Evolutionary conservation across 2,797 vertebrate species (phyloP), one percentile per base, ranked within the genome.

Genomic region (Microhierax caerulescens): DNA sequence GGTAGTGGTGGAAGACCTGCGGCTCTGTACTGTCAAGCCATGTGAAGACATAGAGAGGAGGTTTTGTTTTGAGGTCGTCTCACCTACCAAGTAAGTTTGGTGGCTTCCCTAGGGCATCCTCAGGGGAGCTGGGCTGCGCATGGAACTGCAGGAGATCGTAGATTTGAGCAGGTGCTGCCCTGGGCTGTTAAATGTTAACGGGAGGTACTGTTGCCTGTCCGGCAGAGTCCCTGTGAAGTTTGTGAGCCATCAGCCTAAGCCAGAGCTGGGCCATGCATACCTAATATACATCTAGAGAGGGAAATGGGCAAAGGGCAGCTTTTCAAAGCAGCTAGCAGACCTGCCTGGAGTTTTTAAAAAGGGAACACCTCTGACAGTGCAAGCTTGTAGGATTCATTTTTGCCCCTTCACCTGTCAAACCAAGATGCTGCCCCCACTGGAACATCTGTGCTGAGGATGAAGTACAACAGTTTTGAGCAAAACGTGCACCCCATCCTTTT

Each of bases 41-140:
- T 99, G 99, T 2, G 99, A 99, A 97, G 99, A 99, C 98, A 99
- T 99, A 6, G 99, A 99, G 97, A 98, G 99, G 97, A 98, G 99
- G 96, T 99, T 99, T 98, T 99, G 99, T 98, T 99, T 99, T 30
- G 99, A 99, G 98, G 99, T 99, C 2, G 99, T 99, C 90, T 99
- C 99, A 3, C 99, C 99, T 28, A 98, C 98, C 89, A 99, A 99
- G 99, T 99, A 98, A 98, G 99, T 98, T 18, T 75, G 59, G 77
- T 51, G n/a, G 6, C 43, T 88, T 47, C 63, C 32, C 47, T 18
- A 9, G 18, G 32, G 43, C 47, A 4, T 65, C n/a, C 43, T 39
- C 4, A 1, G 4, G 59, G 56, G 47, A 63, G 54, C 59, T 70
- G 45, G 57, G 11, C 51, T 51, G 10, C 20, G 22, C 10, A 0